These are phyloP conservation scores for Otolemur garnettii DNA, from an alignment of 2,113 vertebrate species.

Conservation along the genomic window DNA sequence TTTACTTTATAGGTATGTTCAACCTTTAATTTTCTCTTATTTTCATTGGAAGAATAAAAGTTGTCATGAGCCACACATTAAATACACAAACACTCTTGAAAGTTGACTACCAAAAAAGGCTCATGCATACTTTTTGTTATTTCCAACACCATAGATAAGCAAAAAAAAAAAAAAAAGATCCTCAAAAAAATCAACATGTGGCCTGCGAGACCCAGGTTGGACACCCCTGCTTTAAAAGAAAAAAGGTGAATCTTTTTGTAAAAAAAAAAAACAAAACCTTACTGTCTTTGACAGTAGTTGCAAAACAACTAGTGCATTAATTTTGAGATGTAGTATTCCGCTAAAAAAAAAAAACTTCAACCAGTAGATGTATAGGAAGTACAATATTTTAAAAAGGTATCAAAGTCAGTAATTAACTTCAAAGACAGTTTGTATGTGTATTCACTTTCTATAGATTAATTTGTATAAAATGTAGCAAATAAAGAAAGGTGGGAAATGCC, in stretches of 20 bases:
- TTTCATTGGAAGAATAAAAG: too few species aligned
- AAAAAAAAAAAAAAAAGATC: too few species aligned
- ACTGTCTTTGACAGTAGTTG: background rate
- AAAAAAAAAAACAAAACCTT: background rate
- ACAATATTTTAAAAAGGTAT: constrained; percentile 56
- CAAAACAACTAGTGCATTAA: background rate
- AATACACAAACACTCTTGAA: too few species aligned
- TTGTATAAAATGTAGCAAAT: constrained; percentile 29
- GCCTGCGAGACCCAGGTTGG: too few species aligned
- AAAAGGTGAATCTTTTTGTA: background rate
- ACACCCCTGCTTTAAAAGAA: background rate
- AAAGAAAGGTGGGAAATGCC: background rate
- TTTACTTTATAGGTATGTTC: background rate
- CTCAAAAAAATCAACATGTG: too few species aligned
- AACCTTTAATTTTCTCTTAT: too few species aligned
- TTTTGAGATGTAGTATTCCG: constrained; percentile 19
- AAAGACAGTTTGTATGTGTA: constrained; percentile 58
- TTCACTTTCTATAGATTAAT: constrained; percentile 36
- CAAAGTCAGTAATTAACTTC: constrained; percentile 48
- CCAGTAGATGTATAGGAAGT: constrained; percentile 59
- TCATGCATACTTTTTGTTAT: too few species aligned
- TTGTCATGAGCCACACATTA: too few species aligned
- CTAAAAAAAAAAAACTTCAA: background rate
- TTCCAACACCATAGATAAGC: too few species aligned
- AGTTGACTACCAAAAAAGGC: too few species aligned